Evolutionary conservation across 2,888 invertebrate species (phyloP).

Genomic region (Drosophila paracracens): DNA sequence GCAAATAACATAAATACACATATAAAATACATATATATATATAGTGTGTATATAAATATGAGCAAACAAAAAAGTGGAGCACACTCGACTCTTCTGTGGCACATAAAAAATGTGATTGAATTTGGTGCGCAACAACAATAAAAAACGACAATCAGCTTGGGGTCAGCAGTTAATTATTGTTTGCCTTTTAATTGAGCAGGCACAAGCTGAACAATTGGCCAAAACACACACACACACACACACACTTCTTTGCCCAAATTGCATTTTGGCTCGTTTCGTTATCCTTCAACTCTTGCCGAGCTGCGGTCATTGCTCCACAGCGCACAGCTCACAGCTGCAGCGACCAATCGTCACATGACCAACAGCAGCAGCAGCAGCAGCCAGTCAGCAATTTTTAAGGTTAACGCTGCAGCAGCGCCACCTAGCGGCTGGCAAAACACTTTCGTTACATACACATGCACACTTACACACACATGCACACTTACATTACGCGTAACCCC

Average conservation of each 20-base stretch:
- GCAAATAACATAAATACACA: conserved; percentile 16
- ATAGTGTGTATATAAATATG: conserved; percentile 21
- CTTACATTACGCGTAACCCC: conserved; percentile 70
- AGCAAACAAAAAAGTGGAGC: conserved; percentile 29
- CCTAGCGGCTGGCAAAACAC: conserved; percentile 62
- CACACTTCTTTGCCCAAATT: conserved; percentile 26
- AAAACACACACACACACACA: conserved; percentile 2
- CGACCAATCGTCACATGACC: conserved; percentile 52
- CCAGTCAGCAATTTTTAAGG: conserved; percentile 64
- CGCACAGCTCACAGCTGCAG: conserved; percentile 27
- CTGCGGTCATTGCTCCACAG: conserved; percentile 79
- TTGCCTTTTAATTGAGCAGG: conserved; percentile 19
- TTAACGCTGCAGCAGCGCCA: conserved; percentile 66
- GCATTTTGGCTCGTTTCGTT: conserved; percentile 46
- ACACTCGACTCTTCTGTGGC: conserved; percentile 14
- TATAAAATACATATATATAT: conserved; percentile 25
- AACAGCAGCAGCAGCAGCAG: conserved; percentile 22
- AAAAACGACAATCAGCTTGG: conserved; percentile 12
- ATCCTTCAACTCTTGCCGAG: conserved; percentile 80
- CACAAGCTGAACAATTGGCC: conserved; percentile 15
- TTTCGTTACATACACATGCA: conserved; percentile 30
- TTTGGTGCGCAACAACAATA: conserved; percentile 11
- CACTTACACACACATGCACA: conserved; percentile 16
- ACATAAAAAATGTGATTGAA: conserved; percentile 39
- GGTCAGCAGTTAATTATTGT: conserved; percentile 45